These are phyloP conservation scores for Xiphias gladius DNA, from an alignment of 2,113 vertebrate genomes.

Conservation along the genomic window DNA sequence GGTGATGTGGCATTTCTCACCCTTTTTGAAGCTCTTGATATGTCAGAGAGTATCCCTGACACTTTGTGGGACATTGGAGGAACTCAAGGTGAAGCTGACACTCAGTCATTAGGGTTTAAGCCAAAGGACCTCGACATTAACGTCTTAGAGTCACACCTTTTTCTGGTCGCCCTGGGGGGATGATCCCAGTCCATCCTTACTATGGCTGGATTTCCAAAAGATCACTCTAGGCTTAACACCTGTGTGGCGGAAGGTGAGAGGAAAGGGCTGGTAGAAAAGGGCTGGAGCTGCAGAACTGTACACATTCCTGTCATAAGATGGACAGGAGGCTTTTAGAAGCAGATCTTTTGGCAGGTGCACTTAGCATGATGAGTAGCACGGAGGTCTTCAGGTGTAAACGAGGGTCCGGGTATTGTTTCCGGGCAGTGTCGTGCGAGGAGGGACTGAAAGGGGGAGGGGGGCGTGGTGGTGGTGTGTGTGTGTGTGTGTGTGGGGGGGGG, in stretches of 20 bases:
- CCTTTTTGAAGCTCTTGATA: neutral
- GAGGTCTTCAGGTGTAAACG: constrained; percentile 16
- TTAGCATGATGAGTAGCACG: neutral
- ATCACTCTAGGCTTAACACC: constrained; percentile 65
- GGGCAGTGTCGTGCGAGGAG: constrained; percentile 6
- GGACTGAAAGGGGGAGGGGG: constrained; percentile 18
- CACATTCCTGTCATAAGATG: neutral
- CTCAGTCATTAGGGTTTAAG: constrained; percentile 1
- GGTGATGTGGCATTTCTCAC: neutral
- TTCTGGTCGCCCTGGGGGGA: constrained; percentile 61
- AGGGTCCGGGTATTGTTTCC: constrained; percentile 45
- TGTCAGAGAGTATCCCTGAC: neutral
- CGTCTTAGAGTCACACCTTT: constrained; percentile 41
- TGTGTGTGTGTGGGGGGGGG: constrained; percentile 62
- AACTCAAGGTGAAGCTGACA: constrained; percentile 21
- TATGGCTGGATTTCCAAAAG: constrained; percentile 60
- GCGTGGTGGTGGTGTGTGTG: too few species aligned
- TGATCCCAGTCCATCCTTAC: constrained; percentile 70
- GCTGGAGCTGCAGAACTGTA: neutral
- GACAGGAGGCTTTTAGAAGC: neutral
- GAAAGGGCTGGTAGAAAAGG: constrained; percentile 5
- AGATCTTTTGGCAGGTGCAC: constrained; percentile 14
- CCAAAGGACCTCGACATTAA: constrained; percentile 17
- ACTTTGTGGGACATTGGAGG: constrained; percentile 24
- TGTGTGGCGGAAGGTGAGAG: constrained; percentile 47